phyloP scores from a whole-genome alignment of 2,113 vertebrate species.

The Zosterops pallidus region DNA sequence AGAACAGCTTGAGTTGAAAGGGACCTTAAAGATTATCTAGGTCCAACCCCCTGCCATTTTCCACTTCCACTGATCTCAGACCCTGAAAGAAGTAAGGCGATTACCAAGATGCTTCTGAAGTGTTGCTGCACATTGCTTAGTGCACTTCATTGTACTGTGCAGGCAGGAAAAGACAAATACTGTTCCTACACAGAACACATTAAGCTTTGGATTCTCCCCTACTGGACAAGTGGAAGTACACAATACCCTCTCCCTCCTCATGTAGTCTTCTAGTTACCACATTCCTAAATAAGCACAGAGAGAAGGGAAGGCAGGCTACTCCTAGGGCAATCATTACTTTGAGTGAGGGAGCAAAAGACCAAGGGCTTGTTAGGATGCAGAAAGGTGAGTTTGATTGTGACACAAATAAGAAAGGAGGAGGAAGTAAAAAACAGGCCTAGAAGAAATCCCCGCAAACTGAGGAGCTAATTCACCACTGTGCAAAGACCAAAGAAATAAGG shows the following conservation, averaged over 20 bases:
- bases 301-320: background rate
- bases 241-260: background rate
- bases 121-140: accelerated
- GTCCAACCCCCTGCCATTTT: background rate
- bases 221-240: background rate
- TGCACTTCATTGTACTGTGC: background rate
- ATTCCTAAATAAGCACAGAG: background rate
- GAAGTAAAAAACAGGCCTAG: background rate
- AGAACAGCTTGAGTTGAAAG: background rate
- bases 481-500: background rate
- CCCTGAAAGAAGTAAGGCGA: background rate
- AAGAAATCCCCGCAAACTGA: background rate
- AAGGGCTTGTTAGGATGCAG: background rate
- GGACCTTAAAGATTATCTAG: background rate
- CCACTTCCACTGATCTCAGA: background rate
- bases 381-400: background rate
- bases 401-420: background rate
- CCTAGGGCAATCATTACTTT: background rate
- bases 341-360: background rate
- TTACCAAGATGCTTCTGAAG: background rate
- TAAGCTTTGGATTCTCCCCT: background rate
- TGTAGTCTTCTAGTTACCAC: background rate
- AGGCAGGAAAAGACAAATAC: background rate
- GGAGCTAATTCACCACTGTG: background rate
- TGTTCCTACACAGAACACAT: background rate